These are phyloP conservation scores for Prionace glauca DNA, from an alignment of 2,797 vertebrate species.

Conservation along the genomic window DNA sequence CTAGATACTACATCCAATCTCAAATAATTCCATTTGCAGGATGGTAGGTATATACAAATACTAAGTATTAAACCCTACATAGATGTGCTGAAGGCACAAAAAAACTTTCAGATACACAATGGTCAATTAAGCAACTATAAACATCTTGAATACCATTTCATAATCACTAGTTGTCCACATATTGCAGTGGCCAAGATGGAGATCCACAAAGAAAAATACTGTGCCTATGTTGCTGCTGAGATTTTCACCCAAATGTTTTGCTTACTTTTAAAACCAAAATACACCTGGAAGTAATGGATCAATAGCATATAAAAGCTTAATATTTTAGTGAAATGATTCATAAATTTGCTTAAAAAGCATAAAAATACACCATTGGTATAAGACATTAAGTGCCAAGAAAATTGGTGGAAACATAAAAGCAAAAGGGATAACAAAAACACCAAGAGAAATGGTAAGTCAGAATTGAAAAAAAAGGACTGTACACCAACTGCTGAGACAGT, in stretches of 20 bases:
- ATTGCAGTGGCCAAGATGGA: background rate
- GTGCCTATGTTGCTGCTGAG: background rate
- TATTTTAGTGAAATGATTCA: background rate
- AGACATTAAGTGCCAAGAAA: background rate
- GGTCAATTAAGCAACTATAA: background rate
- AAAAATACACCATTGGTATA: background rate
- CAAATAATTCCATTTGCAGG: too few relatives aligned
- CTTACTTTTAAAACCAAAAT: background rate
- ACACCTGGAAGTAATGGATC: background rate
- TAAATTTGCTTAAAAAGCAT: background rate
- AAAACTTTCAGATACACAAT: background rate
- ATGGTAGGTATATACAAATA: background rate
- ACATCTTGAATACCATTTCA: background rate
- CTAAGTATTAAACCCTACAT: background rate
- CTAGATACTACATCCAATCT: background rate
- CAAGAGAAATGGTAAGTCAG: background rate
- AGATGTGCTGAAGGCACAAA: background rate
- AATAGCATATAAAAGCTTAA: background rate
- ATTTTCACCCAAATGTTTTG: background rate
- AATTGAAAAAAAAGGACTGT: background rate
- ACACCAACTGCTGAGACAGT: background rate
- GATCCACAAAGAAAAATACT: background rate
- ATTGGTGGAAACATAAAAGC: background rate
- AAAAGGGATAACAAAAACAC: background rate
- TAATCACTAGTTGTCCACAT: background rate